Conservation (phyloP, 2,113 vertebrate genomes). For the Phyllostomus hastatus region DNA sequence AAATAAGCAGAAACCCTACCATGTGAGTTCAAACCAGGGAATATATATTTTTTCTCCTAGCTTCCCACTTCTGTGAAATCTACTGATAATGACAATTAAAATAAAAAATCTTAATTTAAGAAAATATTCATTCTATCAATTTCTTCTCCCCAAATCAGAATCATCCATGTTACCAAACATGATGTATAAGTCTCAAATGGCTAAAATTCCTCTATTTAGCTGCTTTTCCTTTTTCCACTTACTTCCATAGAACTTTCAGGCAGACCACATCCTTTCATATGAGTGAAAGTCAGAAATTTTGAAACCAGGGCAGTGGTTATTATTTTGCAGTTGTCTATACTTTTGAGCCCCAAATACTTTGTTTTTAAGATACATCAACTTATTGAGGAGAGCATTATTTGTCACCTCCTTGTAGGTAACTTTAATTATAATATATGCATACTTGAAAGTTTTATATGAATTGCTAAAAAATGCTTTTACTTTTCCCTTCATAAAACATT, state of each 20-base stretch:
- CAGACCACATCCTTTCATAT: neutral
- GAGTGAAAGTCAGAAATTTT: neutral
- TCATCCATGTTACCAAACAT: conserved; percentile 4
- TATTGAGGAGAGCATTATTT: conserved; percentile 14
- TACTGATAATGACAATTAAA: neutral
- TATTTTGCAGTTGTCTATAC: neutral
- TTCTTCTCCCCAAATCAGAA: conserved; percentile 41
- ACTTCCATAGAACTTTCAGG: neutral
- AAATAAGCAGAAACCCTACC: neutral
- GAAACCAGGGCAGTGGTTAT: neutral
- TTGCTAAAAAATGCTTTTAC: conserved; percentile 44
- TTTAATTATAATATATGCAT: conserved; percentile 25
- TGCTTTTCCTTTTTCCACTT: neutral
- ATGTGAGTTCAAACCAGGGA: neutral
- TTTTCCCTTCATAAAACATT: conserved; percentile 45
- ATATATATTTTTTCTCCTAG: conserved; percentile 1
- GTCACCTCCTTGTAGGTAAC: neutral
- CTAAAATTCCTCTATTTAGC: conserved; percentile 15
- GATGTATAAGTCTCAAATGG: conserved; percentile 13
- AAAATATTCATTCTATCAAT: conserved; percentile 15
- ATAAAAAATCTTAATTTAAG: conserved; percentile 28
- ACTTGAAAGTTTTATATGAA: neutral
- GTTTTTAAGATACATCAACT: conserved; percentile 36
- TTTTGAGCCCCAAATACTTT: conserved; percentile 33
- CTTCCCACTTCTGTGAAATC: neutral